These are phyloP conservation scores for Crotophaga sulcirostris DNA, from an alignment of 2,113 vertebrate species.

Conservation along the genomic window DNA sequence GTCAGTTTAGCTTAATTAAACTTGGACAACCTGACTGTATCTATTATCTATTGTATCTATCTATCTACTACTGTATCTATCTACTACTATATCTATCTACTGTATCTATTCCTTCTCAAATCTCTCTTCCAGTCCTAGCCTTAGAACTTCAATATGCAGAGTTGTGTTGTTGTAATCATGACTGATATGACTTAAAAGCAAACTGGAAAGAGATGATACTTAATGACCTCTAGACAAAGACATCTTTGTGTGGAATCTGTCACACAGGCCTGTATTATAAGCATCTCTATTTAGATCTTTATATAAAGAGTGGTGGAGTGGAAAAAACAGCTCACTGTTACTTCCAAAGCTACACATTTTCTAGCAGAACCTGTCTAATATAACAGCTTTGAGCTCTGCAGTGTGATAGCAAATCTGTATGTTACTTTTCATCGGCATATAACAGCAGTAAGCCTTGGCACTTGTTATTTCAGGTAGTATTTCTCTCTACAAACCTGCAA, in stretches of 20 bases:
- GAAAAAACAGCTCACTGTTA: neutral
- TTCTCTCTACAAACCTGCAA: neutral
- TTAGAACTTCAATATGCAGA: neutral
- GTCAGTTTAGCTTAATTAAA: neutral
- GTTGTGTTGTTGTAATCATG: neutral
- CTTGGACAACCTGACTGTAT: neutral
- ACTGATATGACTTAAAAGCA: neutral
- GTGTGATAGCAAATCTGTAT: neutral
- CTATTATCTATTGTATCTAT: no score
- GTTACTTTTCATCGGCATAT: neutral
- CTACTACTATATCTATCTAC: no score
- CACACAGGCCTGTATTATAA: neutral
- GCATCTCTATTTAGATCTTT: neutral
- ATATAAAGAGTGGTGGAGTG: neutral
- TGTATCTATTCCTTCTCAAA: neutral
- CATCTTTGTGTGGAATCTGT: neutral
- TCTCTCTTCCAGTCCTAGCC: neutral
- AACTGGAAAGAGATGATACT: neutral
- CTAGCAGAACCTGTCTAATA: neutral
- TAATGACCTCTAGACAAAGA: neutral
- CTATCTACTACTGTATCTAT: no score
- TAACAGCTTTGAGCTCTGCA: neutral
- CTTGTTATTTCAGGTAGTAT: neutral
- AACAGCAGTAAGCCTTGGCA: neutral
- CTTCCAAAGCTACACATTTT: neutral